These are phyloP conservation scores for Egretta garzetta DNA, from an alignment of 2,113 vertebrate species.

Conservation along the genomic window DNA sequence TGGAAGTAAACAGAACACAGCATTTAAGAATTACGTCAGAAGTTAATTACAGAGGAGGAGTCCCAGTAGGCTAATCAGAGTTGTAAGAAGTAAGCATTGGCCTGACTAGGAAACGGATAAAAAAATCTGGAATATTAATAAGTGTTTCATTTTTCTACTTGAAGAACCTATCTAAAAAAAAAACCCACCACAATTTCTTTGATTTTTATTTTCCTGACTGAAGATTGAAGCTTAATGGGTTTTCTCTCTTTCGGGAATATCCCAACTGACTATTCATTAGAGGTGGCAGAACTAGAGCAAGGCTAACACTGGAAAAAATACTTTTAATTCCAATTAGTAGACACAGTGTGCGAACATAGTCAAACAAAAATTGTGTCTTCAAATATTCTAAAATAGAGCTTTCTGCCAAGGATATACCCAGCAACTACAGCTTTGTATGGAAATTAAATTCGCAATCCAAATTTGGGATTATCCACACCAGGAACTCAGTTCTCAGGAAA, in stretches of 20 bases:
- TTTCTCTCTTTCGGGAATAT: background rate
- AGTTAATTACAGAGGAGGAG: conserved; percentile 1
- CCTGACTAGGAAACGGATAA: background rate
- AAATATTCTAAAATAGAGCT: background rate
- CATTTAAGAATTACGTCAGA: conserved; percentile 15
- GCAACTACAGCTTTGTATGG: background rate
- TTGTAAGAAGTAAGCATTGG: background rate
- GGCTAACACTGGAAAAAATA: background rate
- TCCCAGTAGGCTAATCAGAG: background rate
- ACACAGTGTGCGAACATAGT: background rate
- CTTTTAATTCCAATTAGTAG: background rate
- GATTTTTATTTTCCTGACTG: background rate
- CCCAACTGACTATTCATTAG: background rate
- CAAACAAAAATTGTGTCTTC: background rate
- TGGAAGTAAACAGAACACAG: background rate
- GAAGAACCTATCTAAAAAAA: background rate
- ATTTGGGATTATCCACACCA: background rate
- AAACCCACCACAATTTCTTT: background rate
- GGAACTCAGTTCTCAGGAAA: background rate
- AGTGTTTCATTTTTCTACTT: background rate
- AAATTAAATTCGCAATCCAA: background rate
- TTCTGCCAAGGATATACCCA: background rate
- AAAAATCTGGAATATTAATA: background rate
- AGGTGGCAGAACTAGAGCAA: background rate
- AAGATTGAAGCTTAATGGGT: background rate